phyloP scores from a whole-genome alignment of 2,113 vertebrate species.

The Perccottus glenii region DNA sequence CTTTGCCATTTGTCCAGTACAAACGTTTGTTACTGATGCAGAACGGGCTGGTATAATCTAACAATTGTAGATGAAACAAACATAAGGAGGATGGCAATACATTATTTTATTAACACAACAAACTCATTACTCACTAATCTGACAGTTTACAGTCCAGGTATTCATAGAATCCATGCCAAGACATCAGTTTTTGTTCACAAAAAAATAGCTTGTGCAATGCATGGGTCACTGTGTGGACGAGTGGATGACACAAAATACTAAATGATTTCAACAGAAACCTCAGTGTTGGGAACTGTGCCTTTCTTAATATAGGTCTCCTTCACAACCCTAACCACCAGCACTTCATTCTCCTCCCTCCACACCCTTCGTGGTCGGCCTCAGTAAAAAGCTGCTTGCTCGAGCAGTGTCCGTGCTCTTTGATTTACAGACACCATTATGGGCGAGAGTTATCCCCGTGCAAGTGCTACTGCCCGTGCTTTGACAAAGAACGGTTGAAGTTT shows the following conservation, averaged over 20 bases:
- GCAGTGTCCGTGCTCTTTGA: conserved; percentile 34
- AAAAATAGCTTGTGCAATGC: conserved; percentile 1
- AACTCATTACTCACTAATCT: conserved; percentile 14
- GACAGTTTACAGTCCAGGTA: conserved; percentile 30
- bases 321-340: conserved; percentile 52
- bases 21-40: neutral
- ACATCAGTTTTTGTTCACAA: neutral
- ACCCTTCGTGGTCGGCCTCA: conserved; percentile 67
- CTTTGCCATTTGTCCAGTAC: neutral
- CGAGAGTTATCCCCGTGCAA: conserved; percentile 28
- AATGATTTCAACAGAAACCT: conserved; percentile 52
- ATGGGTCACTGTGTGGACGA: neutral
- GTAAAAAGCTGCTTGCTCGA: conserved; percentile 42
- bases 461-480: conserved; percentile 11
- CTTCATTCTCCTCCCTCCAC: conserved; percentile 61
- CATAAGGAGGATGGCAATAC: too few species aligned
- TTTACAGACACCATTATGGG: conserved; percentile 29
- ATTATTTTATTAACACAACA: neutral
- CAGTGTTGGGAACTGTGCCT: conserved; percentile 37
- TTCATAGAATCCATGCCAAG: neutral
- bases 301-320: conserved; percentile 58
- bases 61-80: neutral
- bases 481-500: neutral
- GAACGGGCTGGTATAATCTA: neutral
- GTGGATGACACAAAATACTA: conserved; percentile 8